phyloP scores from a whole-genome alignment of 2,888 invertebrate species.

The Trypoxylon attenuatum region DNA sequence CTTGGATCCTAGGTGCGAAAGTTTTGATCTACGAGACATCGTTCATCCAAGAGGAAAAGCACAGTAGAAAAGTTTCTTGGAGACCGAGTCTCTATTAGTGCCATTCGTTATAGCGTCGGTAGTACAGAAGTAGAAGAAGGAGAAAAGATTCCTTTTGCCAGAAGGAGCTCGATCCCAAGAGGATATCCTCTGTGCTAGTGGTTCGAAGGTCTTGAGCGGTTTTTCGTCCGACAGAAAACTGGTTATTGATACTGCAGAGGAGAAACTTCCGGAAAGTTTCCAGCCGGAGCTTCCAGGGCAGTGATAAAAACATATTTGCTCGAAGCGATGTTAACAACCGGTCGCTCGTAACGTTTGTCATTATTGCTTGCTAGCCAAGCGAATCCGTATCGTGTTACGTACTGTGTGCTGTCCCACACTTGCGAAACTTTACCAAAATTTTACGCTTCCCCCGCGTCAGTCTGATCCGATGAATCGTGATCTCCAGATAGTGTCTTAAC shows the following conservation, averaged over 20 bases:
- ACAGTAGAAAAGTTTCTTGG: constrained; percentile 46
- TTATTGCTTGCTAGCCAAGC: constrained; percentile 17
- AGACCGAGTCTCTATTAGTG: constrained; percentile 60
- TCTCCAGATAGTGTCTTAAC: constrained; percentile 45
- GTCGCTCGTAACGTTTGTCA: constrained; percentile 46
- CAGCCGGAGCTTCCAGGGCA: constrained; percentile 29
- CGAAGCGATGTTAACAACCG: constrained; percentile 60
- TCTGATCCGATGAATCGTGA: constrained; percentile 49
- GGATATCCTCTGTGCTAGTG: constrained; percentile 58
- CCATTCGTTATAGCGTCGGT: constrained; percentile 60
- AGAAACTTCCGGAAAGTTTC: constrained; percentile 45
- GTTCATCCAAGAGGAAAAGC: constrained; percentile 39
- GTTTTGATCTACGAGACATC: constrained; percentile 56
- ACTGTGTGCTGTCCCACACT: background rate
- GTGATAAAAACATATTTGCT: constrained; percentile 67
- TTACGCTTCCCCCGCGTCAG: constrained; percentile 20
- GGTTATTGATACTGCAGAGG: constrained; percentile 58
- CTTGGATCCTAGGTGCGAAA: constrained; percentile 52
- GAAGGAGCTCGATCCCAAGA: constrained; percentile 35
- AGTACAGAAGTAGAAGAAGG: constrained; percentile 38
- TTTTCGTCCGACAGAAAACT: constrained; percentile 56
- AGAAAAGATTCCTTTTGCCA: constrained; percentile 35
- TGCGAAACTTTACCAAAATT: constrained; percentile 14
- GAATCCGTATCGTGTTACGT: background rate
- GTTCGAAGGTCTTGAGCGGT: constrained; percentile 51